Evolutionary conservation across 2,113 vertebrate species (phyloP), one percentile per base, ranked within the genome.

Genomic region (Catharus bicknelli): DNA sequence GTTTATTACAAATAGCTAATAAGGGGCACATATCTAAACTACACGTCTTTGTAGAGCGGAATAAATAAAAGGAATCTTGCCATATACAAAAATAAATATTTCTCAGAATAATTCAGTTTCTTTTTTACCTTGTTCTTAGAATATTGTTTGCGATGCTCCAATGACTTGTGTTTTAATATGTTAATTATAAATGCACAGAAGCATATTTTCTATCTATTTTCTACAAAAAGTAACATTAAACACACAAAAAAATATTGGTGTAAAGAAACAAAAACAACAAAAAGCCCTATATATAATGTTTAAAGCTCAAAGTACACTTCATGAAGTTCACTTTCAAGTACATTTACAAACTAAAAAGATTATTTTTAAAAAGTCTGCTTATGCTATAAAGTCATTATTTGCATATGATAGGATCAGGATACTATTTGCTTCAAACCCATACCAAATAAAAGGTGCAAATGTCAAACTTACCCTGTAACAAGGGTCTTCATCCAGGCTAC

Each of bases 401-500:
- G 18, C 32, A 43, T 9, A 54, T 14, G 59, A 22, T 26, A 70
- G 16, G 13, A 82, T 12, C 5, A 11, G 30, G 30, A 75, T 61
- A 9, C n/a, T 53, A 57, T 45, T 22, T 61, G 16, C 59, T 81
- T 43, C 22, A 67, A 78, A 86, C 26, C 22, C 38, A 63, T 36
- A 32, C 22, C 11, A 58, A 67, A 8, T 63, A 21, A 36, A 81
- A 92, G 6, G 10, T 13, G 64, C 2, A 43, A 63, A 63, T 18
- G 7, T 17, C 40, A 82, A 76, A 93, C 95, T 96, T 96, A 99
- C 99, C 97, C 98, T 98, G 95, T 99, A 99, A 76, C 98, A 98
- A 69, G 97, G 97, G 87, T 99, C 99, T 92, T 99, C 99, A 6
- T 98, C 93, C n/a, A 99, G 59, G 42, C 99, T 98, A 93, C 98